Evolutionary conservation across 2,888 invertebrate species (phyloP), one percentile per base, ranked within the genome.

Genomic region (Drosophila longiperda): DNA sequence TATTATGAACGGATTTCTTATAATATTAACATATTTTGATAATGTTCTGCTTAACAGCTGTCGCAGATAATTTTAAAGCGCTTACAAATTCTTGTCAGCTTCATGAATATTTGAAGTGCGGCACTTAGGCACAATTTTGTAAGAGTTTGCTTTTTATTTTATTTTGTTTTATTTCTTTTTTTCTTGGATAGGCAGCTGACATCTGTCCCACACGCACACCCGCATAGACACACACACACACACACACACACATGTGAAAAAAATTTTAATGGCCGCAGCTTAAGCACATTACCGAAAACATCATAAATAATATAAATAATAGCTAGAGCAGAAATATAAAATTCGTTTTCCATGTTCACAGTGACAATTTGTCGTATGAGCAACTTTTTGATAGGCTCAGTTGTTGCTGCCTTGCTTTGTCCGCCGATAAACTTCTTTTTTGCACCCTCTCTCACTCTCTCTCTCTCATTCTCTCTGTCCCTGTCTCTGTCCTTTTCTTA

Each of bases 281-380:
- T 82, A 83, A 87, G 75, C 73, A 74, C 82, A 80, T 77, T 66
- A 69, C 77, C 74, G 68, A 78, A 66, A 60, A 65, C 80, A 72
- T 76, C 84, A 87, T 87, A 87, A 87, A 84, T 84, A 83, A 87
- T 83, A 84, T 77, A 87, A 85, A 84, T 84, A 83, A 87, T 83
- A 82, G 85, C 72, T 78, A 76, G 78, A 66, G 73, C 71, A 66
- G 55, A 71, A 77, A 81, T 74, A 82, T 72, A 82, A 83, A 87
- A 84, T 86, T 78, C 75, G 73, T 57, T 68, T 70, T 69, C 40
- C 71, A 33, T 71, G 72, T 73, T 64, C 15, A 57, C 80, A 57
- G 61, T 72, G 86, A 76, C 86, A 84, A 84, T 86, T 86, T 84
- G 82, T 86, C 69, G 85, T 85, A 66, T 78, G 82, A 78, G 87